These are phyloP conservation scores for Ceuthmochares aereus DNA, from an alignment of 2,113 vertebrate genomes.

Conservation along the genomic window DNA sequence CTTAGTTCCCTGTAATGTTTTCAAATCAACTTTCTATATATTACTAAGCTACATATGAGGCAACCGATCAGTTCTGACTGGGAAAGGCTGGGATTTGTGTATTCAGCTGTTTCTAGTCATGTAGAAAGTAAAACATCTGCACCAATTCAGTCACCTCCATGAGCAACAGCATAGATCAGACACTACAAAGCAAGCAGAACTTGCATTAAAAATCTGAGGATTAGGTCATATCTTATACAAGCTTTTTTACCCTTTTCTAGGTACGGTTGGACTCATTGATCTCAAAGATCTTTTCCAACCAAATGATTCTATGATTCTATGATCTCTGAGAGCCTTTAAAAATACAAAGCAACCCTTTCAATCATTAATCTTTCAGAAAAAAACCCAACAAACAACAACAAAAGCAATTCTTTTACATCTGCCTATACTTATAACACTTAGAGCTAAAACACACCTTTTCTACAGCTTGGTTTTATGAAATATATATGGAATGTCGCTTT, in stretches of 20 bases:
- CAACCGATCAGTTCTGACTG: background rate
- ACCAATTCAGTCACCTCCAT: background rate
- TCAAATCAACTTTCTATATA: background rate
- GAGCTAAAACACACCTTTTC: background rate
- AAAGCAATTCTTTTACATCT: background rate
- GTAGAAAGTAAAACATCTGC: slow-evolving; percentile 14
- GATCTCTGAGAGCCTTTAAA: background rate
- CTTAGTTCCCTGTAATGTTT: background rate
- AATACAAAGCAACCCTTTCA: background rate
- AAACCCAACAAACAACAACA: background rate
- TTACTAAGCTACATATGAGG: background rate
- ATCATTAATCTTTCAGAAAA: background rate
- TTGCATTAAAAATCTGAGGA: background rate
- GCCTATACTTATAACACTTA: background rate
- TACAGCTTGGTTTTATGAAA: background rate
- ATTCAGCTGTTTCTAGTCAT: slow-evolving; percentile 19
- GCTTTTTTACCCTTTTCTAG: background rate
- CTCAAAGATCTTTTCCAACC: no score
- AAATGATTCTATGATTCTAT: no score
- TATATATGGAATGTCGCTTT: background rate
- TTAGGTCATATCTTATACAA: background rate
- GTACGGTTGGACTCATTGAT: no score
- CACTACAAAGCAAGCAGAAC: background rate
- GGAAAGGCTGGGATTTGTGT: slow-evolving; percentile 3
- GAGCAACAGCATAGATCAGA: background rate